Percentiles rank a stretch among this genome's conserved stretches.
These are phyloP conservation scores for Hyperopisus bebe DNA, from an alignment of 2,113 vertebrate genomes.

Conservation along the genomic window DNA sequence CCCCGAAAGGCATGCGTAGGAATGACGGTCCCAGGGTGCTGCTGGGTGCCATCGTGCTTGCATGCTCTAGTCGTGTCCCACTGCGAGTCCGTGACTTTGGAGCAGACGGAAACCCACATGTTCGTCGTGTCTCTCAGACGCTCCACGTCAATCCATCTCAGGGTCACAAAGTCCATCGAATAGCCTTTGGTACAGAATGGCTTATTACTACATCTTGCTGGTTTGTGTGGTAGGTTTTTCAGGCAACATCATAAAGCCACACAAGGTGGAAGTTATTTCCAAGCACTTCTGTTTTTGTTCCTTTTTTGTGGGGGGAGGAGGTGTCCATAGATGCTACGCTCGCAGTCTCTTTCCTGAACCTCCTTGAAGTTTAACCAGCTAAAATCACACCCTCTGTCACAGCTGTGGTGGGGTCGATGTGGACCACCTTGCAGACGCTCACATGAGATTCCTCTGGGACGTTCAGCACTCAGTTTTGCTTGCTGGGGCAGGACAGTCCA, in stretches of 20 bases:
- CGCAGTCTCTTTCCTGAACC: background rate
- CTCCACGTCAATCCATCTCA: background rate
- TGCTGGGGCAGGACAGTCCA: background rate
- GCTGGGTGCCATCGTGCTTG: background rate
- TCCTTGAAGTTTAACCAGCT: background rate
- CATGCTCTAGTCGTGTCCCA: background rate
- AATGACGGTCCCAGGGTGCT: background rate
- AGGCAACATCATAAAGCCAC: background rate
- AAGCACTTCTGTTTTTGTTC: background rate
- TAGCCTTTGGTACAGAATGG: background rate
- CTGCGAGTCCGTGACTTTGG: background rate
- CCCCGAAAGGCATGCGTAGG: background rate
- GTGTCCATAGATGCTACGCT: background rate
- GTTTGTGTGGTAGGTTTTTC: no score
- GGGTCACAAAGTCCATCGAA: background rate
- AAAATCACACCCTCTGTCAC: background rate
- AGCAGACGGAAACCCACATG: background rate
- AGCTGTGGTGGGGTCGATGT: background rate
- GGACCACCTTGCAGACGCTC: background rate
- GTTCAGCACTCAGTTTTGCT: background rate
- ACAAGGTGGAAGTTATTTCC: background rate
- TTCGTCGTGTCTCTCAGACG: background rate
- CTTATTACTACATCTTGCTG: background rate
- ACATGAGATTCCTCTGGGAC: background rate
- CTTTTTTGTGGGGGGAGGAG: background rate